phyloP scores from a whole-genome alignment of 2,888 invertebrate species.

The Teinopalpus imperialis region DNA sequence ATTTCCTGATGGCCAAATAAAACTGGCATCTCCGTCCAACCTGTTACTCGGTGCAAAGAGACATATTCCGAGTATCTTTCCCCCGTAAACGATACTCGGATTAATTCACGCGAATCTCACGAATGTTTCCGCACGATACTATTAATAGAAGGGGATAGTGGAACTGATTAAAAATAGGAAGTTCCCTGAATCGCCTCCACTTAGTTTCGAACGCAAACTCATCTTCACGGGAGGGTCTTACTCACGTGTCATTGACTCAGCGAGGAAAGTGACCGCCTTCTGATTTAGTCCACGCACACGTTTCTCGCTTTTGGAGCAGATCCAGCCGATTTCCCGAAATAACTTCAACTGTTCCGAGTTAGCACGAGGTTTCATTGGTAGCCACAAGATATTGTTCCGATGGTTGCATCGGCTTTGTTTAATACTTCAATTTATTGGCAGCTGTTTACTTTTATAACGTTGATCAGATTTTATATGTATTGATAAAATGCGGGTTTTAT shows the following conservation, averaged over 20 bases:
- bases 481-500: too few species aligned
- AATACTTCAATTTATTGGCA: not conserved
- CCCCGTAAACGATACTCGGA: not conserved
- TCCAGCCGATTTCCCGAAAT: constrained; percentile 77
- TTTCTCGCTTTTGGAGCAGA: constrained; percentile 63
- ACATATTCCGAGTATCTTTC: constrained; percentile 17
- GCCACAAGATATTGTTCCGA: constrained; percentile 52
- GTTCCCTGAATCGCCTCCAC: constrained; percentile 45
- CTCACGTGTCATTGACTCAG: constrained; percentile 72
- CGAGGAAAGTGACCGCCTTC: constrained; percentile 71
- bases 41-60: constrained; percentile 1
- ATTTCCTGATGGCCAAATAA: constrained; percentile 1
- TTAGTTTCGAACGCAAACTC: constrained; percentile 21
- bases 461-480: too few species aligned
- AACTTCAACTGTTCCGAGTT: constrained; percentile 61
- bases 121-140: constrained; percentile 32
- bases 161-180: constrained; percentile 43
- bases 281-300: constrained; percentile 47
- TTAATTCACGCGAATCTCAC: constrained; percentile 35
- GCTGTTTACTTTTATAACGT: too few species aligned
- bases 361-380: constrained; percentile 57
- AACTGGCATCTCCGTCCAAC: constrained; percentile 4
- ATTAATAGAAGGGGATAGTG: constrained; percentile 27
- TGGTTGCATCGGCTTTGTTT: constrained; percentile 25
- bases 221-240: constrained; percentile 35